phyloP scores from a whole-genome alignment of 2,113 vertebrate species.

The Malaclemys terrapin region DNA sequence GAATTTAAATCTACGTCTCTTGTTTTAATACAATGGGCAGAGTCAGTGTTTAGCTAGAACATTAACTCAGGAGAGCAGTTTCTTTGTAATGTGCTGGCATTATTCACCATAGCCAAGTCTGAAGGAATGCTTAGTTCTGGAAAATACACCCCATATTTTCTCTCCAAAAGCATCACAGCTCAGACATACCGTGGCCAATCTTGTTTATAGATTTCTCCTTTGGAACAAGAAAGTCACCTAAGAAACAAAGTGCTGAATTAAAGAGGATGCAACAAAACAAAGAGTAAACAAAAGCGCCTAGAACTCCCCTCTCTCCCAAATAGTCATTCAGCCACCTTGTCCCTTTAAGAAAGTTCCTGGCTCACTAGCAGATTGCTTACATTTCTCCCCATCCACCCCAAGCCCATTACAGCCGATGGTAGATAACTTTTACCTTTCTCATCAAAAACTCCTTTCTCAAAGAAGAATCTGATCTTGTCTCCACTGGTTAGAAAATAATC shows the following conservation, averaged over 20 bases:
- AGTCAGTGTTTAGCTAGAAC: background rate
- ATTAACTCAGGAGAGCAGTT: background rate
- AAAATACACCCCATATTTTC: background rate
- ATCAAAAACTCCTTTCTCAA: slow-evolving; percentile 94
- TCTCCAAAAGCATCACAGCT: background rate
- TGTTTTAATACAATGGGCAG: background rate
- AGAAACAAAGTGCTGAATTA: slow-evolving; percentile 6
- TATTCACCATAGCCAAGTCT: background rate
- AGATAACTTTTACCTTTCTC: slow-evolving; percentile 83
- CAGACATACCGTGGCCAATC: slow-evolving; percentile 91
- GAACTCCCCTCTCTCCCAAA: rapidly evolving
- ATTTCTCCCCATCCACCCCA: background rate
- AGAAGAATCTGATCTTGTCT: slow-evolving; percentile 97
- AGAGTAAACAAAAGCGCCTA: background rate
- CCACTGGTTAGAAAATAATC: slow-evolving; percentile 97
- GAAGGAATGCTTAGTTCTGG: background rate
- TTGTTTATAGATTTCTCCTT: slow-evolving; percentile 92
- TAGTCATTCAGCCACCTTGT: background rate
- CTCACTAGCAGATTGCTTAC: background rate
- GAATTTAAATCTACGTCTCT: background rate
- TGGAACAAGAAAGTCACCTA: slow-evolving; percentile 89
- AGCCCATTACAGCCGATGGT: background rate
- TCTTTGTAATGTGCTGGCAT: background rate
- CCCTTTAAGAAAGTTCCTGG: background rate
- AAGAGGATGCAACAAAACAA: background rate